Evolutionary conservation across 2,888 invertebrate genomes (phyloP).

Genomic region (Epistrophella euchroma): DNA sequence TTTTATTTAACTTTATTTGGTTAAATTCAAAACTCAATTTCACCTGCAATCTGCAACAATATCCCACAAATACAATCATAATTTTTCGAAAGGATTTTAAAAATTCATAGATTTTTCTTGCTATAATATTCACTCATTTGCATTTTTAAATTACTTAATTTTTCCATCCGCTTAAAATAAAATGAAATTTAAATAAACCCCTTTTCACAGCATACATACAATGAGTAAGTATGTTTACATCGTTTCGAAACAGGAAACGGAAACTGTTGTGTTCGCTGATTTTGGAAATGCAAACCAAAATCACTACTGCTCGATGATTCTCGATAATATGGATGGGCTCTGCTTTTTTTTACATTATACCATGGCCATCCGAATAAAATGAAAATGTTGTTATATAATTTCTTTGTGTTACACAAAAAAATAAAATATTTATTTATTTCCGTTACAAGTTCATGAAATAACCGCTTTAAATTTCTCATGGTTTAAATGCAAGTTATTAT

Average conservation of each 20-base stretch:
- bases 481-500: constrained; percentile 8
- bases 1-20: constrained; percentile 10
- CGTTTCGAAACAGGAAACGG: constrained; percentile 35
- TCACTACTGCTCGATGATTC: constrained; percentile 4
- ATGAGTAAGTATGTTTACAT: constrained; percentile 39
- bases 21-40: constrained; percentile 13
- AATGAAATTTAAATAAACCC: constrained; percentile 44
- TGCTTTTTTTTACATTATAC: not conserved
- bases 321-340: not conserved
- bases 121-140: constrained; percentile 27
- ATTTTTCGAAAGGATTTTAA: constrained; percentile 5
- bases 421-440: constrained; percentile 15
- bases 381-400: not conserved
- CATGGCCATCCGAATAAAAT: not conserved
- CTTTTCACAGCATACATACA: constrained; percentile 19
- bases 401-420: not conserved
- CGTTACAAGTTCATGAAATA: constrained; percentile 18
- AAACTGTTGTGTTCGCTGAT: constrained; percentile 31
- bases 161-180: constrained; percentile 32
- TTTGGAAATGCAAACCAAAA: constrained; percentile 38
- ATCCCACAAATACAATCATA: constrained; percentile 22
- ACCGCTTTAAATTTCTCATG: not conserved
- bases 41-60: constrained; percentile 33
- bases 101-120: constrained; percentile 29
- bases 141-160: constrained; percentile 41